Evolutionary conservation across 2,797 vertebrate genomes (phyloP).

Genomic region (Megaceryle alcyon): DNA sequence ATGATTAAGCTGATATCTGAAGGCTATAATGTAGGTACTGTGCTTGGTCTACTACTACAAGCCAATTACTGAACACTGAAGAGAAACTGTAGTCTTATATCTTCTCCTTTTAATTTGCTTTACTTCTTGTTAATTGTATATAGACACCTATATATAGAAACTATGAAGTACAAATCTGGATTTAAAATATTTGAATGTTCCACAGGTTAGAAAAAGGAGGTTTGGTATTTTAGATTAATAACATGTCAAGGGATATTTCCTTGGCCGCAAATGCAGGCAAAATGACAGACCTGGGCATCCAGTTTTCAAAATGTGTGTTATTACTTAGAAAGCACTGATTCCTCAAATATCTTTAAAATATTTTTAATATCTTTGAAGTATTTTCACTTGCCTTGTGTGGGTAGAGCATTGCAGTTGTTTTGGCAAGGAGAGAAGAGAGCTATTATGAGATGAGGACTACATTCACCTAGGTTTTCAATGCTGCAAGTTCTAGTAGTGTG

Average conservation of each 20-base stretch:
- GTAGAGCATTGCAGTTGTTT: not conserved
- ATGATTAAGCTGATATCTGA: not conserved
- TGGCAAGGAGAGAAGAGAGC: not conserved
- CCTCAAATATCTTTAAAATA: not conserved
- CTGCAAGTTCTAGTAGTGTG: not conserved
- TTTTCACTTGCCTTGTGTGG: not conserved
- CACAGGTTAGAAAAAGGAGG: not conserved
- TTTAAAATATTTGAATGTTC: not conserved
- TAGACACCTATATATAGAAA: not conserved
- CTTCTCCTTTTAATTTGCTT: not conserved
- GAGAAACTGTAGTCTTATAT: not conserved
- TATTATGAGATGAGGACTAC: not conserved
- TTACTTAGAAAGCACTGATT: not conserved
- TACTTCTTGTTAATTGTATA: not conserved
- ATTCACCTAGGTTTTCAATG: not conserved
- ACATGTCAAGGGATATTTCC: not conserved
- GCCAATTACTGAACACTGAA: not conserved
- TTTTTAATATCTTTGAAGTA: not conserved
- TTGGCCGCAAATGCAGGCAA: not conserved
- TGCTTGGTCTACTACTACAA: not conserved
- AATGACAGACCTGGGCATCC: not conserved
- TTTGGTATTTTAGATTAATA: not conserved
- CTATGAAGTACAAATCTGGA: not conserved
- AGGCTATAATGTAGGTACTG: not conserved
- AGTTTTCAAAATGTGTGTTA: not conserved